phyloP scores from a whole-genome alignment of 2,113 vertebrate genomes.

The Phodopus roborovskii region DNA sequence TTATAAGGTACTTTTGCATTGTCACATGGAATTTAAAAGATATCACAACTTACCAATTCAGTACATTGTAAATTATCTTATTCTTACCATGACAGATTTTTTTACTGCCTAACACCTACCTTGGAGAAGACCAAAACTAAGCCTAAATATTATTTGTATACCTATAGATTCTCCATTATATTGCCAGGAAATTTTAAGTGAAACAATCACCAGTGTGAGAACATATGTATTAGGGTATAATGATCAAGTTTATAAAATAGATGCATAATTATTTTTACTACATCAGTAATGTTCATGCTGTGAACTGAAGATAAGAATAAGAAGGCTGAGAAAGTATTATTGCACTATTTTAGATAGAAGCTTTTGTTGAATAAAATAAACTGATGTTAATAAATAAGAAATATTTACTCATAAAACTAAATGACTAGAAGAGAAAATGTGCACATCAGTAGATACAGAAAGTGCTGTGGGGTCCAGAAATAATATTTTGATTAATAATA shows the following conservation, averaged over 20 bases:
- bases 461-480: neutral
- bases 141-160: neutral
- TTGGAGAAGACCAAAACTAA: neutral
- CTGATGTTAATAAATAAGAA: neutral
- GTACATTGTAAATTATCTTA: fast-evolving
- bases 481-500: neutral
- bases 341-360: neutral
- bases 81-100: neutral
- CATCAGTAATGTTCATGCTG: neutral
- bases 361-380: neutral
- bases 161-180: neutral
- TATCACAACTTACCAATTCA: neutral
- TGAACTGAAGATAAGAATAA: neutral
- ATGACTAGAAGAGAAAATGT: neutral
- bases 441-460: neutral
- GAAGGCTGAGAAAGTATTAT: neutral
- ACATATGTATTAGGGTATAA: neutral
- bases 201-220: neutral
- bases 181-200: neutral
- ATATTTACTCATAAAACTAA: neutral
- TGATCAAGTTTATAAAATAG: neutral
- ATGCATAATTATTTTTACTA: neutral
- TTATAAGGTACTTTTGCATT: neutral
- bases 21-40: neutral
- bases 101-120: fast-evolving